These are phyloP conservation scores for Drosophila parthenogenetica DNA, from an alignment of 2,888 invertebrate genomes.

Conservation along the genomic window DNA sequence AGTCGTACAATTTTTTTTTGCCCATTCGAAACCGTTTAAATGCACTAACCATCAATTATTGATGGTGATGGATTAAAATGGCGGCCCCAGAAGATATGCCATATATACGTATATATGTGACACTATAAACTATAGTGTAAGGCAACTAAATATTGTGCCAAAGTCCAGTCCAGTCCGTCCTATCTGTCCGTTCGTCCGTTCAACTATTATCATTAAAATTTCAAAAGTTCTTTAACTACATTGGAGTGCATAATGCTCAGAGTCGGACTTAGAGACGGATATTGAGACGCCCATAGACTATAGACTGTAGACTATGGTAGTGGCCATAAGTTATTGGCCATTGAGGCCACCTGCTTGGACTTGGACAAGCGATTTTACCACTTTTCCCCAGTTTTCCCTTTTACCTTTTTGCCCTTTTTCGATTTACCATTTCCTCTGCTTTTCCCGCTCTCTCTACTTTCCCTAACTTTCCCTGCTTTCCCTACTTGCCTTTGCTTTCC, in stretches of 20 bases:
- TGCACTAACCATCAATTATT: conserved; percentile 63
- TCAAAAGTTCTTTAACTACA: conserved; percentile 63
- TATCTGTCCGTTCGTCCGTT: neutral
- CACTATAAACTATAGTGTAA: conserved; percentile 2
- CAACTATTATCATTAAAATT: conserved; percentile 71
- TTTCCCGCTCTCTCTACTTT: neutral
- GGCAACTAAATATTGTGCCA: conserved; percentile 1
- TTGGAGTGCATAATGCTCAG: conserved; percentile 58
- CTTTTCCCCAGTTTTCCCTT: neutral
- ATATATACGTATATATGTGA: neutral
- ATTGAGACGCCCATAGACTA: neutral
- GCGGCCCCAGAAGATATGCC: neutral
- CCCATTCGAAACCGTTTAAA: conserved; percentile 43
- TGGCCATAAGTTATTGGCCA: conserved; percentile 69
- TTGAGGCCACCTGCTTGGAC: conserved; percentile 71
- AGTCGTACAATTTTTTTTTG: conserved; percentile 13
- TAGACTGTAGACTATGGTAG: neutral
- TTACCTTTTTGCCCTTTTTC: neutral
- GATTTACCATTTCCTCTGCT: neutral
- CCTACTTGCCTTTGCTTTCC: neutral
- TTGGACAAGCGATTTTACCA: neutral
- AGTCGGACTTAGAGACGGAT: conserved; percentile 2
- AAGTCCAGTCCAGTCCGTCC: neutral
- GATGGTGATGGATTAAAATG: conserved; percentile 43
- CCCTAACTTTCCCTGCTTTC: neutral